Evolutionary conservation across 1,140 invertebrate species (phyloP), one percentile per base, ranked within the genome.

Genomic region (Magallana angulata): DNA sequence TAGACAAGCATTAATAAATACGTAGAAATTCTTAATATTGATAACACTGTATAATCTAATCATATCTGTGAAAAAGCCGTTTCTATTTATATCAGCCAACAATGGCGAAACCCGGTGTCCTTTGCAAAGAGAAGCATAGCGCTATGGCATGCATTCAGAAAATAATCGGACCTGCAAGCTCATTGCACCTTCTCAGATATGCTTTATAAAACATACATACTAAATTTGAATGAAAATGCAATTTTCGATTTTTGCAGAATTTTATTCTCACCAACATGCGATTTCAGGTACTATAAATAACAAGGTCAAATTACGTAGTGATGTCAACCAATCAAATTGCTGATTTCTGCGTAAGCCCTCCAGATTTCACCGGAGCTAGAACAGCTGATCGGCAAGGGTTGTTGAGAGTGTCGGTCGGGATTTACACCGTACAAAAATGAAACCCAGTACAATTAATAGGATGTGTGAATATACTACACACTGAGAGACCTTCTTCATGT

Each of bases 231-330:
- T 76, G 36, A 30, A 76, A 76, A 76, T 76, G 68, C 9, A 76
- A 76, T 36, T 30, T 76, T 76, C 68, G 14, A 76, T 76, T 76
- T 76, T 76, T 76, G 68, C 68, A 76, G 68, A 76, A 76, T 76
- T 76, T 76, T 76, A 30, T 30, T 36, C 11, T 18, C 36, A 36
- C 24, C 24, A 76, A 76, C 68, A 76, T 76, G 24, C 68, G 24
- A 30, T 76, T 24, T 36, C 68, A 76, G 68, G 68, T 76, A 76
- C 68, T 76, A 76, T 76, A 76, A 76, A 76, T 76, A 76, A 76
- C 8, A 30, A 76, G 68, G 68, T 24, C 68, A 30, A 18, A 76
- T 76, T 76, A 76, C 68, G 68, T 76, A 76, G 68, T 76, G 68
- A 30, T 12, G 68, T 76, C 24, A 76, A 30, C 68, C 68, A 76